A percentile compares a stretch with the other conserved stretches of the same genome.
Evolutionary conservation across 2,113 vertebrate species (phyloP).

Genomic region (Aphyosemion australe): DNA sequence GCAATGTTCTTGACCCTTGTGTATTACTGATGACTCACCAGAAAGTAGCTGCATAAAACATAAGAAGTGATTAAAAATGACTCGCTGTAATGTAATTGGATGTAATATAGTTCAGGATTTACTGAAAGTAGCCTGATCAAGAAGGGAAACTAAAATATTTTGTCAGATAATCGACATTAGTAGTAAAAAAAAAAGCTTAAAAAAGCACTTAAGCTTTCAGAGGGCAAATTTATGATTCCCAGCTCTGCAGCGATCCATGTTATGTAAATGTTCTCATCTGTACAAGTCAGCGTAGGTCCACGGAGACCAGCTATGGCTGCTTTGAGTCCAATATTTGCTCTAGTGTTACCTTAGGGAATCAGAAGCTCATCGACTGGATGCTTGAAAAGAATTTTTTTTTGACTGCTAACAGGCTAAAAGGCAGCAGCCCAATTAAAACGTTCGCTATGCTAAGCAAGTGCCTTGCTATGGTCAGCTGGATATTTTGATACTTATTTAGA

Average conservation of each 20-base stretch:
- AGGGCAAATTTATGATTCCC: not conserved
- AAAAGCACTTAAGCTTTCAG: not conserved
- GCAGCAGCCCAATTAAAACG: too few relatives aligned
- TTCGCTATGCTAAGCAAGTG: too few relatives aligned
- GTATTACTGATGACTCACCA: too few relatives aligned
- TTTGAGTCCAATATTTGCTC: too few relatives aligned
- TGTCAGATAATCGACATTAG: not conserved
- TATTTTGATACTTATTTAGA: too few relatives aligned
- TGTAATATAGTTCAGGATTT: not conserved
- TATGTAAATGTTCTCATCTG: not conserved
- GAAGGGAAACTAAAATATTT: not conserved
- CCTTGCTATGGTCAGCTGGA: too few relatives aligned
- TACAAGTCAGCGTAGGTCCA: not conserved
- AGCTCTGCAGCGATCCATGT: not conserved
- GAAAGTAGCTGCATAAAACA: not conserved
- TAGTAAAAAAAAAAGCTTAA: not conserved
- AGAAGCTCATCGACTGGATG: too few relatives aligned
- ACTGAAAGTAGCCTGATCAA: not conserved
- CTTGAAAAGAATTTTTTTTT: too few relatives aligned
- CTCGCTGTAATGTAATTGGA: too few relatives aligned
- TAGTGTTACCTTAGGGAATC: too few relatives aligned
- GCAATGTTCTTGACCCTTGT: too few relatives aligned
- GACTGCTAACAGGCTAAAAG: too few relatives aligned
- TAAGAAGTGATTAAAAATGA: not conserved
- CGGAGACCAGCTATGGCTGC: not conserved